Evolutionary conservation across 2,113 vertebrate species (phyloP).

Genomic region (Gasterosteus nipponicus): DNA sequence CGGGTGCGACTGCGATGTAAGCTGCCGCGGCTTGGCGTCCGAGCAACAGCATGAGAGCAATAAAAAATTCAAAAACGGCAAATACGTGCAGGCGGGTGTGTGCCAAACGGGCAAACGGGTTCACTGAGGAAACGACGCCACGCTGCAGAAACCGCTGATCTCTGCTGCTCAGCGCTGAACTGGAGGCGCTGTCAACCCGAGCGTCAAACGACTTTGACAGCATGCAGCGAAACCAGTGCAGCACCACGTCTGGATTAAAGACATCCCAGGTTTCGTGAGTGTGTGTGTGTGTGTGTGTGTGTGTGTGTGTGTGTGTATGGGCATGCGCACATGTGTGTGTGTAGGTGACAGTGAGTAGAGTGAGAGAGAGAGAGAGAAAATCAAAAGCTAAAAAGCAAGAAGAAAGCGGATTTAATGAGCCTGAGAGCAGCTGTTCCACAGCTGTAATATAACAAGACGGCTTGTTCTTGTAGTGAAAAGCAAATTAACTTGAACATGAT

Average conservation of each 20-base stretch:
- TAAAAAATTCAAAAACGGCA: no score
- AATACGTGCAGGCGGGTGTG: no score
- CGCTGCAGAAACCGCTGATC: slow-evolving; percentile 53
- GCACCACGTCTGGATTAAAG: slow-evolving; percentile 29
- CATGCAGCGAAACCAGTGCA: no score
- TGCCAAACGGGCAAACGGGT: slow-evolving; percentile 60
- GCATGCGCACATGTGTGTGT: no score
- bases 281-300: slow-evolving; percentile 1
- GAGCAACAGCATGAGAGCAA: slow-evolving; percentile 52
- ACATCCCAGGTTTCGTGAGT: neutral
- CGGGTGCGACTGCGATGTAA: slow-evolving; percentile 58
- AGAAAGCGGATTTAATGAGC: slow-evolving; percentile 41
- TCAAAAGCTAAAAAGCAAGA: neutral
- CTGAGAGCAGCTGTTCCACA: slow-evolving; percentile 66
- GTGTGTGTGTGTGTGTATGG: neutral
- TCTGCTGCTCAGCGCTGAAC: neutral
- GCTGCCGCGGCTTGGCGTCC: slow-evolving; percentile 46
- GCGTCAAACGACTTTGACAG: no score
- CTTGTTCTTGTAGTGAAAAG: slow-evolving; percentile 50
- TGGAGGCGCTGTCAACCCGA: no score
- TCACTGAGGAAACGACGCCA: slow-evolving; percentile 37
- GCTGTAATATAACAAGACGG: slow-evolving; percentile 52
- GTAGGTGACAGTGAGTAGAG: no score
- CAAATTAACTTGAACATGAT: slow-evolving; percentile 50
- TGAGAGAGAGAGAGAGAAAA: slow-evolving; percentile 1